Conservation (phyloP, 2,888 invertebrate genomes). For the Thyatira batis region DNA sequence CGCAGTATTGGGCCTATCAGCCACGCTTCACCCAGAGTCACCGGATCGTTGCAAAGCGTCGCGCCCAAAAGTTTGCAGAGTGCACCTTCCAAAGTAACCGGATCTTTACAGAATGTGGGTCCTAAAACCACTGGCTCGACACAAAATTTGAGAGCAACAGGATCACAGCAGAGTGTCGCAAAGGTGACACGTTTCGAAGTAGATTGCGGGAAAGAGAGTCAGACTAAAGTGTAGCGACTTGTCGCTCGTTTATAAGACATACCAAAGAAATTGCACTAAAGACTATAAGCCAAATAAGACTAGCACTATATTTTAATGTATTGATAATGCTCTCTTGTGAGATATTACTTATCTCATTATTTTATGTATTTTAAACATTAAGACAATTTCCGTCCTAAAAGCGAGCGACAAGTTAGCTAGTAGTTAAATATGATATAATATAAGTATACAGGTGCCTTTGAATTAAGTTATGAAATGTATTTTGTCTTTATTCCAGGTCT, state of each 20-base stretch:
- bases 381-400: slow-evolving; percentile 63
- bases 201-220: slow-evolving; percentile 39
- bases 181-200: slow-evolving; percentile 64
- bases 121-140: not conserved
- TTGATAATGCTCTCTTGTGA: slow-evolving; percentile 5
- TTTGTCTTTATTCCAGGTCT: not conserved
- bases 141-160: slow-evolving; percentile 7
- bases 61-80: not conserved
- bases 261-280: slow-evolving; percentile 58
- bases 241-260: slow-evolving; percentile 65
- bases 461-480: slow-evolving; percentile 2
- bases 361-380: slow-evolving; percentile 2
- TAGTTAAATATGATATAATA: slow-evolving; percentile 22
- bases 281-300: slow-evolving; percentile 15
- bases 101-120: slow-evolving; percentile 9
- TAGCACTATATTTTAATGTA: slow-evolving; percentile 13
- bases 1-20: slow-evolving; percentile 2
- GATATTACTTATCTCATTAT: slow-evolving; percentile 10
- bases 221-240: slow-evolving; percentile 55
- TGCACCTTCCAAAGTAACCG: slow-evolving; percentile 8
- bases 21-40: slow-evolving; percentile 10
- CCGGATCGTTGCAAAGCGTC: slow-evolving; percentile 12
- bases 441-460: slow-evolving; percentile 32
- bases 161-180: slow-evolving; percentile 29
- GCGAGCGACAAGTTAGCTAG: slow-evolving; percentile 54